These are phyloP conservation scores for Morus bassanus DNA, from an alignment of 2,797 vertebrate genomes.

Conservation along the genomic window DNA sequence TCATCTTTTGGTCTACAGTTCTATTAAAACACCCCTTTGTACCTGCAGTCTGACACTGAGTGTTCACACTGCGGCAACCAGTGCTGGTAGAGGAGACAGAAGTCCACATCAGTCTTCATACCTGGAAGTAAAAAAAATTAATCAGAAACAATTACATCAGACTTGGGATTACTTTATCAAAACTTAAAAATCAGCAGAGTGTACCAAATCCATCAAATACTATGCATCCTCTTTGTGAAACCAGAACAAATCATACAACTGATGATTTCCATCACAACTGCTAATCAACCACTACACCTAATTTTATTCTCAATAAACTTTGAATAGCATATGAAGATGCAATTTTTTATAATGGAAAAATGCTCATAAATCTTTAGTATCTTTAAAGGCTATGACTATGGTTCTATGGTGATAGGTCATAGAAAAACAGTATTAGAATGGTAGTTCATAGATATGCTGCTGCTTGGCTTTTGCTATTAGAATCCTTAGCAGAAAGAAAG, in stretches of 20 bases:
- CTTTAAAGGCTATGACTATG: neutral
- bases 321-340: neutral
- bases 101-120: neutral
- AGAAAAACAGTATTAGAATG: neutral
- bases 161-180: neutral
- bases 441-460: neutral
- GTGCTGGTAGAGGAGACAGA: neutral
- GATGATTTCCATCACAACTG: neutral
- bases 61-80: neutral
- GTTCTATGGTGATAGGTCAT: neutral
- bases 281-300: neutral
- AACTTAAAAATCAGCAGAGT: neutral
- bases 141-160: neutral
- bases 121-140: neutral
- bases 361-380: neutral
- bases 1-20: neutral
- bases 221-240: neutral
- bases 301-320: neutral
- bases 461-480: slow-evolving; percentile 31
- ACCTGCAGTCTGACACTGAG: neutral
- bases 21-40: neutral
- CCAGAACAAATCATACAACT: neutral
- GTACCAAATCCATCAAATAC: neutral
- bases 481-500: slow-evolving; percentile 4
- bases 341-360: neutral